Evolutionary conservation across 2,113 vertebrate genomes (phyloP).

Genomic region (Varanus komodoensis): DNA sequence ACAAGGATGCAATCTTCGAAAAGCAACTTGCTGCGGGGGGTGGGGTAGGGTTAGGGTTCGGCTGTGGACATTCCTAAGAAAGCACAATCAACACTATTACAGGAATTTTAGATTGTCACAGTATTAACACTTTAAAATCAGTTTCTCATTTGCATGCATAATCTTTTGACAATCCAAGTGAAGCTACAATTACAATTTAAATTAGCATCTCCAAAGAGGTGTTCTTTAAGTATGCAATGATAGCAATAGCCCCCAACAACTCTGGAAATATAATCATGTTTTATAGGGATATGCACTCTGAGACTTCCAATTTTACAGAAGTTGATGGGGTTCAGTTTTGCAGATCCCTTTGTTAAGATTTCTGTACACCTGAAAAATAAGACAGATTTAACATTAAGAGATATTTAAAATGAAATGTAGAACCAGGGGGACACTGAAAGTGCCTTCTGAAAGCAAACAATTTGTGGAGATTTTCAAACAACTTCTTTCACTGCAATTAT

Average conservation of each 20-base stretch:
- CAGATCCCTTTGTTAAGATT: background rate
- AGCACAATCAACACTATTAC: conserved; percentile 7
- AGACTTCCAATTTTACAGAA: background rate
- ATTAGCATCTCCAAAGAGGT: conserved; percentile 6
- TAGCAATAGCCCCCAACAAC: conserved; percentile 30
- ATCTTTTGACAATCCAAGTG: conserved; percentile 24
- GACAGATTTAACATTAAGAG: background rate
- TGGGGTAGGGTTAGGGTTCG: too few relatives aligned
- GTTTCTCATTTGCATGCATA: conserved; percentile 24
- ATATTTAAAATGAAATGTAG: conserved; percentile 6
- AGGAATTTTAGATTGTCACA: conserved; percentile 11
- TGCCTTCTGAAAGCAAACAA: background rate
- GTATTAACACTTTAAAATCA: conserved; percentile 28
- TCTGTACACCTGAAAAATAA: background rate
- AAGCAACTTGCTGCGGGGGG: too few relatives aligned
- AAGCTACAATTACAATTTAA: conserved; percentile 48
- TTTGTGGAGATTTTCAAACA: background rate
- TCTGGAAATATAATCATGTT: conserved; percentile 38
- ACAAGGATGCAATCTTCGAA: too few relatives aligned
- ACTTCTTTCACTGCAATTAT: background rate
- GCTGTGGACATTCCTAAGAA: background rate
- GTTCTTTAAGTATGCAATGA: conserved; percentile 26
- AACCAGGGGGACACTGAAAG: background rate
- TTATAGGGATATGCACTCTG: conserved; percentile 27
- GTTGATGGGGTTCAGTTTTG: background rate